Percentiles rank a stretch among this genome's conserved stretches.
These are phyloP conservation scores for Bibio marci DNA, from an alignment of 2,888 invertebrate species.

Conservation along the genomic window DNA sequence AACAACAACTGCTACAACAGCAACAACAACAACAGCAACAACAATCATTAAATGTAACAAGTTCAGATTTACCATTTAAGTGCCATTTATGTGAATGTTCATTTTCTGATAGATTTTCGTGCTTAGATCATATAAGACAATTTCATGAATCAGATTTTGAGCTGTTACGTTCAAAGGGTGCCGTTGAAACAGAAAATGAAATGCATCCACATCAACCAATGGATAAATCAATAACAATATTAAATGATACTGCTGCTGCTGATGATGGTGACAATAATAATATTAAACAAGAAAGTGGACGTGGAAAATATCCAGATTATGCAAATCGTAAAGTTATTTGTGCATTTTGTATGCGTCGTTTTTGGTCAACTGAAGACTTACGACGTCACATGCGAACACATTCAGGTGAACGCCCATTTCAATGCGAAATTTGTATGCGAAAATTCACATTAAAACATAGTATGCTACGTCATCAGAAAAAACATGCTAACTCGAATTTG, in stretches of 20 bases:
- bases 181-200: conserved; percentile 41
- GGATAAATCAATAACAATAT: conserved; percentile 14
- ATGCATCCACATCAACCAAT: conserved; percentile 7
- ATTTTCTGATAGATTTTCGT: conserved; percentile 60
- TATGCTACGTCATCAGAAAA: conserved; percentile 85
- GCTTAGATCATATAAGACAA: conserved; percentile 63
- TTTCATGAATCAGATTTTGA: conserved; percentile 64
- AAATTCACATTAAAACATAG: conserved; percentile 87
- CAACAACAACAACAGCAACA: conserved; percentile 5
- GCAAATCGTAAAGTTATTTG: conserved; percentile 78
- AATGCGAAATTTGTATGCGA: conserved; percentile 74
- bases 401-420: conserved; percentile 81
- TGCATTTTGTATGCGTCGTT: conserved; percentile 81
- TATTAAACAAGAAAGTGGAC: conserved; percentile 37
- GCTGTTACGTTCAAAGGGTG: conserved; percentile 65
- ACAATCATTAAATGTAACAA: conserved; percentile 15
- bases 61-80: conserved; percentile 65
- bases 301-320: conserved; percentile 72
- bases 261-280: conserved; percentile 46
- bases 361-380: conserved; percentile 90
- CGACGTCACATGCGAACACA: conserved; percentile 89
- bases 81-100: conserved; percentile 86
- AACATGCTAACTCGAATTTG: conserved; percentile 42
- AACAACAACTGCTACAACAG: neutral
- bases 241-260: conserved; percentile 25